Evolutionary conservation across 2,113 vertebrate genomes (phyloP).

Genomic region (Myotis lucifugus): DNA sequence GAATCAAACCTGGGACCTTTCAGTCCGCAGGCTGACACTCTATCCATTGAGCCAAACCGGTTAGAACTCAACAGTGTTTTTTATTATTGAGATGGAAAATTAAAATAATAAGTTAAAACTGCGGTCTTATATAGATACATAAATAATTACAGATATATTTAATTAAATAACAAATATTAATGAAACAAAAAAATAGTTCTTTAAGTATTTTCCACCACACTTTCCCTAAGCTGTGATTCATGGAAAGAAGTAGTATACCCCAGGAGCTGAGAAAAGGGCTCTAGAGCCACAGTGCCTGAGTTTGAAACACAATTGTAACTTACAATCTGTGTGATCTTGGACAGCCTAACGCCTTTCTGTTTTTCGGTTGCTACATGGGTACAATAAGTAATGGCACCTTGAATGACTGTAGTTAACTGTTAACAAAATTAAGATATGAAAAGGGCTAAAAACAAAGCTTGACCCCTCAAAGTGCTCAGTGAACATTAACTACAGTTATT

Average conservation of each 20-base stretch:
- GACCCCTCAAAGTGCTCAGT: neutral
- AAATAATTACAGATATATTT: too few relatives aligned
- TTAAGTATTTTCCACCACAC: neutral
- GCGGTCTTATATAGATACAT: too few relatives aligned
- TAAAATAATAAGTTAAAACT: too few relatives aligned
- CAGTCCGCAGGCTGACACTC: too few relatives aligned
- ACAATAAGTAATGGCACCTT: neutral
- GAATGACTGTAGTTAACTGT: neutral
- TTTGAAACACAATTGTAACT: neutral
- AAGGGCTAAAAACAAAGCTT: neutral
- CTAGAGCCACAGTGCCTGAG: neutral
- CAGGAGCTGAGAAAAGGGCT: neutral
- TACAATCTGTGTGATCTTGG: neutral
- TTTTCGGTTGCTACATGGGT: neutral
- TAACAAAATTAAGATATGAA: neutral
- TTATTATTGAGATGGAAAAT: too few relatives aligned
- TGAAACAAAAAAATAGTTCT: neutral
- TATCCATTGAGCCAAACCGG: too few relatives aligned
- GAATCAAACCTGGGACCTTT: too few relatives aligned
- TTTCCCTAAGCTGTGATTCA: neutral
- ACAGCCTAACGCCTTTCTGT: neutral
- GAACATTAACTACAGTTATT: neutral
- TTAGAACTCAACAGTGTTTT: neutral
- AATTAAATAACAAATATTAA: too few relatives aligned
- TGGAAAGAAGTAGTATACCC: neutral